A percentile compares a stretch with the other conserved stretches of the same genome.
Evolutionary conservation across 1,140 invertebrate species (phyloP).

Genomic region (Drosophila dunni): DNA sequence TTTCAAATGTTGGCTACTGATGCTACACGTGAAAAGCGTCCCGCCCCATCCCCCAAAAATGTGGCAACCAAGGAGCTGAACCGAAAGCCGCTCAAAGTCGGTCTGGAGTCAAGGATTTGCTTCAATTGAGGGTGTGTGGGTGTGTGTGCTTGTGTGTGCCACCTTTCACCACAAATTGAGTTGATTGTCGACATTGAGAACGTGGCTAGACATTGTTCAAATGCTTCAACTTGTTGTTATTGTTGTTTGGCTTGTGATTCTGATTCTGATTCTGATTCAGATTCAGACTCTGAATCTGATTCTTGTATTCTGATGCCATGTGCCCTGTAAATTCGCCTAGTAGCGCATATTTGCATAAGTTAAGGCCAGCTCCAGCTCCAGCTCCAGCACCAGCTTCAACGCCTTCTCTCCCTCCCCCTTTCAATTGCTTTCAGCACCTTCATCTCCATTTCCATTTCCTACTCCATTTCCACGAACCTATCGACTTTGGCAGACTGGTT

Average conservation of each 20-base stretch:
- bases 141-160: constrained; percentile 33
- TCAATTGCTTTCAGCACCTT: background rate
- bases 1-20: constrained; percentile 51
- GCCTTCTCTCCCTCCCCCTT: background rate
- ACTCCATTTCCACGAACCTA: constrained; percentile 1
- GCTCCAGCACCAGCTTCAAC: background rate
- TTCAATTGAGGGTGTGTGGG: constrained; percentile 45
- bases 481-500: constrained; percentile 12
- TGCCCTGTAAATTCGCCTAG: constrained; percentile 32
- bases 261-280: constrained; percentile 37
- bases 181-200: constrained; percentile 76
- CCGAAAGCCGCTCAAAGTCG: constrained; percentile 21
- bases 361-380: background rate
- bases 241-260: constrained; percentile 41
- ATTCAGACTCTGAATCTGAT: constrained; percentile 29
- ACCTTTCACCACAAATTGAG: constrained; percentile 61
- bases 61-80: constrained; percentile 19
- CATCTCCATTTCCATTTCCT: background rate
- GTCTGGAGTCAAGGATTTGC: constrained; percentile 41
- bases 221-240: constrained; percentile 43
- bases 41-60: background rate
- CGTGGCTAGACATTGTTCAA: constrained; percentile 50
- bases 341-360: constrained; percentile 50
- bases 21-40: constrained; percentile 58
- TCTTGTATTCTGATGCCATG: constrained; percentile 33